Base-by-base conservation (phyloP, 2,888 invertebrate species). In the Ophion ventricosus region DNA sequence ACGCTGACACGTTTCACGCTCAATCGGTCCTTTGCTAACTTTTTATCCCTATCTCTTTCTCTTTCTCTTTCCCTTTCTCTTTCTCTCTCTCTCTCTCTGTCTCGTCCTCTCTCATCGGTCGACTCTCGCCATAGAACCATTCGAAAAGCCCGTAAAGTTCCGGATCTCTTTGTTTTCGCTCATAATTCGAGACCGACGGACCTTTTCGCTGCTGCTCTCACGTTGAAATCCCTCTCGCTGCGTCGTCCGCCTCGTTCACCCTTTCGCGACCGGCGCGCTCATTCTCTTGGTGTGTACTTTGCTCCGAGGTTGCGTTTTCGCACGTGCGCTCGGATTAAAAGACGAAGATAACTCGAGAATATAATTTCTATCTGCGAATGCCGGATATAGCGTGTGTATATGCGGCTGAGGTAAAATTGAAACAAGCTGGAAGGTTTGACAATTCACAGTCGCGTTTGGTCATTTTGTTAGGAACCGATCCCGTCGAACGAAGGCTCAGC, bases 121-220 rank as follows among this genome's bases (percentile, higher is more conserved):
- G 49, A 14, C 49, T 49, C 49, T 17, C 49, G 49, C 49, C 49
- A 70, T 70, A 61, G 61, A 66, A 79, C 66, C 57, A 59, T 75
- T 72, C 20, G 56, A 57, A 82, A 59, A 77, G 73, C 77, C 72
- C 66, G 67, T 43, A 73, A 88, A 90, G 87, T 89, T 90, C 87
- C 29, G 86, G 89, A 90, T 90, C 91, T 89, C 90, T 91, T 91
- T 91, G 89, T 90, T 90, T 89, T 91, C 88, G 88, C 87, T 89
- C 87, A 89, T 90, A 90, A 90, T 90, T 90, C 89, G 87, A 66
- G 79, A 87, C 86, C 87, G 87, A 88, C 89, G 80, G 80, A 81
- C 79, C 82, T 84, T 84, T 84, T 84, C 75, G 72, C 79, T 5
- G 56, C 88, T 76, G 56, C 66, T 87, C 87, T 88, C 87, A 83